phyloP scores from a whole-genome alignment of 2,888 invertebrate genomes.

The Caenorhabditis virilis region DNA sequence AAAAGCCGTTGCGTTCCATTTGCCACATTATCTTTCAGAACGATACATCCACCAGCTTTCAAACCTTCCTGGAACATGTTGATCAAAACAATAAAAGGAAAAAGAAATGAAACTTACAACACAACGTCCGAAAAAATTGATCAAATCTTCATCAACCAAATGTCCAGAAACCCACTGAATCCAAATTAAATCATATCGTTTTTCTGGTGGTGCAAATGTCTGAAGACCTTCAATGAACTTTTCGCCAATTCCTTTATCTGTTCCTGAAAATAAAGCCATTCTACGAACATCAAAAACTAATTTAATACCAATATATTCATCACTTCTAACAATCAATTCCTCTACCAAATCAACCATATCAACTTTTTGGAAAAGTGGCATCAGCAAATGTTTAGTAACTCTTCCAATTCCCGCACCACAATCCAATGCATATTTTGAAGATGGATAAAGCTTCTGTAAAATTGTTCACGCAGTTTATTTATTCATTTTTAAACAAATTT shows the following conservation, averaged over 20 bases:
- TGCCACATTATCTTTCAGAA: constrained; percentile 91
- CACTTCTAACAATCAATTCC: constrained; percentile 53
- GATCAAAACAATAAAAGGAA: no score
- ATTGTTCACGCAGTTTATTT: no score
- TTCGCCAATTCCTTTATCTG: constrained; percentile 45
- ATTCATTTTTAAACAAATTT: no score
- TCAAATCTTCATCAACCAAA: constrained; percentile 82
- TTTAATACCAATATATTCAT: constrained; percentile 50
- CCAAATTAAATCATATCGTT: constrained; percentile 90
- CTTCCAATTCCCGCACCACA: constrained; percentile 97
- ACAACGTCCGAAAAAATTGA: constrained; percentile 75
- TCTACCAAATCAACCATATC: constrained; percentile 66
- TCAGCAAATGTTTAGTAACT: constrained; percentile 83
- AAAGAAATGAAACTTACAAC: constrained; percentile 61
- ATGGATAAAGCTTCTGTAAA: constrained; percentile 35
- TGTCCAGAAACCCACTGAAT: constrained; percentile 93
- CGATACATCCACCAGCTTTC: constrained; percentile 79
- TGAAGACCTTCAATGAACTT: constrained; percentile 76
- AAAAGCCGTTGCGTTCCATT: constrained; percentile 70
- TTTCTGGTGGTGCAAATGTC: constrained; percentile 76
- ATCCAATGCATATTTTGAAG: constrained; percentile 78
- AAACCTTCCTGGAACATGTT: constrained; percentile 53
- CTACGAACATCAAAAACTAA: not conserved
- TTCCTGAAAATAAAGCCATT: constrained; percentile 10
- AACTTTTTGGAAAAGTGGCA: constrained; percentile 77